Evolutionary conservation across 2,113 vertebrate species (phyloP).

Genomic region (Callaeas wilsoni): DNA sequence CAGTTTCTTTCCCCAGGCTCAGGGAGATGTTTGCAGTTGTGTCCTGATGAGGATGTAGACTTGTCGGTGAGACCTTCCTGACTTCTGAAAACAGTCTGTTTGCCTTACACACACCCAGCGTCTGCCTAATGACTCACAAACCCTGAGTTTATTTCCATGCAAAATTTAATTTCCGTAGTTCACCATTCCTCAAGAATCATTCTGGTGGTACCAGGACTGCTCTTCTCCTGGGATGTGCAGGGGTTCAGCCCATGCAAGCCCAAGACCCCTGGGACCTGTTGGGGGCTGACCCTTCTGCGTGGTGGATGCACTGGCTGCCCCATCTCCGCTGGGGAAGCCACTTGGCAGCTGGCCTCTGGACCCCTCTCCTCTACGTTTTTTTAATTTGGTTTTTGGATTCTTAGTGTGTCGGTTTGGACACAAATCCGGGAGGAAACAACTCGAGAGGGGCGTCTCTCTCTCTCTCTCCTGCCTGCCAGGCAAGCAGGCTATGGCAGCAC

Average conservation of each 20-base stretch:
- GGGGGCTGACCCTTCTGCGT: rapidly evolving
- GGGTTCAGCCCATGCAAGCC: neutral
- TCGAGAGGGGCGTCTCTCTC: too few relatives aligned
- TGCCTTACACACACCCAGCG: neutral
- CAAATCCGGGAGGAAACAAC: too few relatives aligned
- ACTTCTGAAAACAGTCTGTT: neutral
- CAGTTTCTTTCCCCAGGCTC: neutral
- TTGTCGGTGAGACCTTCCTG: neutral
- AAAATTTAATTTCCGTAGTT: neutral
- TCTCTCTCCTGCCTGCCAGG: too few relatives aligned
- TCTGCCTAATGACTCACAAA: neutral
- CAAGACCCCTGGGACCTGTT: neutral
- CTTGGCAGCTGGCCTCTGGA: neutral
- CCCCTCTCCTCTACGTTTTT: neutral
- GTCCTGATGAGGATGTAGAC: neutral
- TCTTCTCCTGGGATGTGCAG: neutral
- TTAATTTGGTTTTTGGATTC: neutral
- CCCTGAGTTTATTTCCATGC: neutral
- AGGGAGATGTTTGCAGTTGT: neutral
- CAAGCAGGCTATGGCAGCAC: too few relatives aligned
- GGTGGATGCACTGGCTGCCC: neutral
- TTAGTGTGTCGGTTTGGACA: too few relatives aligned
- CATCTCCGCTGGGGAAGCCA: neutral
- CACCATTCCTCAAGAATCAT: neutral
- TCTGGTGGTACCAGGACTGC: neutral